Evolutionary conservation across 2,113 vertebrate species (phyloP).

Genomic region (Cavia aperea): DNA sequence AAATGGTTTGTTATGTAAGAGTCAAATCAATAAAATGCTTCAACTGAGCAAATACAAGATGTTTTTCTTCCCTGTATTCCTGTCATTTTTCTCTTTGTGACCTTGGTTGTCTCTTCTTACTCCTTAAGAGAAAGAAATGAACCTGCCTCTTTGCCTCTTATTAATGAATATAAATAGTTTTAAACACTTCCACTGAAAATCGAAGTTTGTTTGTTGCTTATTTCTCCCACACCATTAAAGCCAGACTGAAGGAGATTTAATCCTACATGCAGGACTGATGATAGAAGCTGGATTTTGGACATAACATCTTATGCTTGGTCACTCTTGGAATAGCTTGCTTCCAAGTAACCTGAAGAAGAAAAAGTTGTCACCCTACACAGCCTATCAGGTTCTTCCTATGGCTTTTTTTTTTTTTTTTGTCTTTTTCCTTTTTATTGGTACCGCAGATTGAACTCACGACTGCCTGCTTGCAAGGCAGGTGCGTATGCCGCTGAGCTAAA

Average conservation of each 20-base stretch:
- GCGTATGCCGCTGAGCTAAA: no score
- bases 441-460: no score
- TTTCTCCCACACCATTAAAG: neutral
- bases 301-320: neutral
- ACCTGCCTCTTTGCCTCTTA: neutral
- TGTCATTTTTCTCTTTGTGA: slow-evolving; percentile 14
- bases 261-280: neutral
- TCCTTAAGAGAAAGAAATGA: slow-evolving; percentile 22
- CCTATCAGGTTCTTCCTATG: neutral
- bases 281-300: neutral
- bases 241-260: neutral
- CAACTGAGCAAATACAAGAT: neutral
- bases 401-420: neutral
- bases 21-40: slow-evolving; percentile 37
- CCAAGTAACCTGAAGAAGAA: slow-evolving; percentile 7
- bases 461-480: no score
- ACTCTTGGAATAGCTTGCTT: neutral
- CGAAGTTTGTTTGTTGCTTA: neutral
- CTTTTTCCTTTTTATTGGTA: no score
- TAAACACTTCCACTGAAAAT: slow-evolving; percentile 1
- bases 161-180: slow-evolving; percentile 21
- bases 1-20: slow-evolving; percentile 1
- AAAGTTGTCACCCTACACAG: neutral
- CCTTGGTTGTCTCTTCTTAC: neutral
- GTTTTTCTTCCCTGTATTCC: slow-evolving; percentile 27